Evolutionary conservation across 2,888 invertebrate genomes (phyloP), one percentile per base, ranked within the genome.

Genomic region (Empis livida): DNA sequence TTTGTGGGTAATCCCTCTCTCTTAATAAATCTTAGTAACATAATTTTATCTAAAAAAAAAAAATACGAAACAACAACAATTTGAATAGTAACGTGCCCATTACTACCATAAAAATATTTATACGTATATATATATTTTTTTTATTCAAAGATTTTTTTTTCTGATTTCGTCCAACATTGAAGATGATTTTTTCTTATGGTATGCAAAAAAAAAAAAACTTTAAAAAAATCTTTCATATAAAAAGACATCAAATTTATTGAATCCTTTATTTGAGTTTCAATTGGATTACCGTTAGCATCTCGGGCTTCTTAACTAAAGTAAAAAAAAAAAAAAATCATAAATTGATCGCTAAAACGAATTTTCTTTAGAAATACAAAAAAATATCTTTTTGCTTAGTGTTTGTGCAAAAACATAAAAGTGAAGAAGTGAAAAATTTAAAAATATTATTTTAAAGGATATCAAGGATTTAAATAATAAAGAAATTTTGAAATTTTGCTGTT

Each of bases 261-360:
- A 49, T 49, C 49, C 49, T 49, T 49, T 49, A 49, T 49, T 49
- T 40, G 43, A 45, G 40, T 45, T 38, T 45, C 37, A 31, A 43
- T 49, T 49, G 49, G 42, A 49, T 46, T 43, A 49, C 43, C 38
- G 42, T 41, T 43, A 45, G 45, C 23, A 41, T 41, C 20, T 23
- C 27, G 23, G 5, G 5, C 23, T 27, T 27, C 2, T 27, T 27
- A 8, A 20, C 6, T 20, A 20, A 20, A n/a, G n/a, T 20, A 20
- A n/a, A n/a, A n/a, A n/a, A 20, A 20, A 20, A 20, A 20, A 20
- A 20, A 27, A 27, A 27, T 27, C 2, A 8, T 27, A 8, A 9
- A 5, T 27, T 27, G 5, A 6, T 27, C 23, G 23, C 2, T 27
- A 8, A 20, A 20, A 20, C 20, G 20, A 20, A n/a, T 30, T 42